A percentile compares a stretch with the other conserved stretches of the same genome.
phyloP scores from a whole-genome alignment of 2,888 invertebrate species.

The Neocrepidodera transversa region DNA sequence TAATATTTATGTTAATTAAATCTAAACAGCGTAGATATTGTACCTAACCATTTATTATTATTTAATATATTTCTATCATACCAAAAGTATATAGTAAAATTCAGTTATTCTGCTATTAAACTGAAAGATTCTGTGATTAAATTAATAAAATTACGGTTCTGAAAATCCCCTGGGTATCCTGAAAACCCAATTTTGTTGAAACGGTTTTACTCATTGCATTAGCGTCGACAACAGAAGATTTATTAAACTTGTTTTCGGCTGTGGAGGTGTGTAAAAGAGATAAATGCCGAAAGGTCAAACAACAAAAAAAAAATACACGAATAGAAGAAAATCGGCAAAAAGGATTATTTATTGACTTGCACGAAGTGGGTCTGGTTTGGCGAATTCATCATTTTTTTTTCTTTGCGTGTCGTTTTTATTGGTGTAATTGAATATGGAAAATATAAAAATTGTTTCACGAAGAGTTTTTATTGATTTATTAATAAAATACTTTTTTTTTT shows the following conservation, averaged over 20 bases:
- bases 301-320: not conserved
- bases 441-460: no score
- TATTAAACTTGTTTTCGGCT: conserved; percentile 4
- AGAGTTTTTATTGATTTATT: no score
- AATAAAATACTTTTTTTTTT: no score
- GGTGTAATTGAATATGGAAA: not conserved
- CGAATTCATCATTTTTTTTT: not conserved
- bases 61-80: no score
- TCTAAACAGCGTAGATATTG: no score
- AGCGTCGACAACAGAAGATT: conserved; percentile 13
- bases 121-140: no score
- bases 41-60: no score
- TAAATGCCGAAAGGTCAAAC: not conserved
- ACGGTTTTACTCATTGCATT: conserved; percentile 22
- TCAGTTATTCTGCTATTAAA: no score
- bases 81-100: no score
- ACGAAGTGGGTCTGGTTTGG: not conserved
- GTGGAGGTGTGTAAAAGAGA: conserved; percentile 6
- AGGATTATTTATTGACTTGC: conserved; percentile 6
- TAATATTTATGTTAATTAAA: no score
- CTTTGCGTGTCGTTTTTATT: not conserved
- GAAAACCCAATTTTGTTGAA: conserved; percentile 8
- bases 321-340: not conserved
- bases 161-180: not conserved
- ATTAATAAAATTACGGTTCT: not conserved